Evolutionary conservation across 2,797 vertebrate species (phyloP), one percentile per base, ranked within the genome.

Genomic region (Eulemur rubriventer): DNA sequence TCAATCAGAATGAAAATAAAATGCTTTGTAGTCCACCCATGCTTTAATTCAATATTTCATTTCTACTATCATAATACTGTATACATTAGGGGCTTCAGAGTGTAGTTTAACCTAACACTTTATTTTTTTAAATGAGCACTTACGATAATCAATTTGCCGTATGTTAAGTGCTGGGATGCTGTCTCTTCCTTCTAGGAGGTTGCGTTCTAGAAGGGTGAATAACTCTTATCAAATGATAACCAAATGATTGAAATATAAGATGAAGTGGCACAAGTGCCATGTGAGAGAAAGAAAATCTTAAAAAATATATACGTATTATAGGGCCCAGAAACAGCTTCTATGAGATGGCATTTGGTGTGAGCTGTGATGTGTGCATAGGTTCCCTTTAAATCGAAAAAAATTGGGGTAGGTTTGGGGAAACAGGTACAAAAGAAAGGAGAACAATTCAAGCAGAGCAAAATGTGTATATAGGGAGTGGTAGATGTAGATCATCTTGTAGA

Each of bases 231-330:
- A 59, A 72, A 55, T 57, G 52, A 72, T 35, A 55, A 33, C 17
- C 46, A 76, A 91, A 75, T 63, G 17, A 16, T 46, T 94, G n/a
- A 95, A 94, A 80, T 22, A 50, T 4, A 80, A 91, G 38, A 50
- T 35, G 20, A 94, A 72, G 87, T 6, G 4, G 7, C 8, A 55
- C 33, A 86, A 80, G 24, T 35, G 1, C 9, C 11, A 0, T 50
- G 28, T 76, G 59, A 76, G 59, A 88, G 96, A 96, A 83, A 59
- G 43, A 72, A 90, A 91, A 85, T 46, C 5, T n/a, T 63, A 24
- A 20, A 13, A 92, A 90, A 79, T 46, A 63, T 30, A 46, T n/a
- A 38, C 11, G 18, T 26, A 33, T 46, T 33, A 43, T 75, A 10
- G 38, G 30, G 10, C 65, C 18, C 20, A 78, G 30, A 88, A 70